Evolutionary conservation across 2,797 vertebrate genomes (phyloP), one percentile per base, ranked within the genome.

Genomic region (Microcaecilia unicolor): DNA sequence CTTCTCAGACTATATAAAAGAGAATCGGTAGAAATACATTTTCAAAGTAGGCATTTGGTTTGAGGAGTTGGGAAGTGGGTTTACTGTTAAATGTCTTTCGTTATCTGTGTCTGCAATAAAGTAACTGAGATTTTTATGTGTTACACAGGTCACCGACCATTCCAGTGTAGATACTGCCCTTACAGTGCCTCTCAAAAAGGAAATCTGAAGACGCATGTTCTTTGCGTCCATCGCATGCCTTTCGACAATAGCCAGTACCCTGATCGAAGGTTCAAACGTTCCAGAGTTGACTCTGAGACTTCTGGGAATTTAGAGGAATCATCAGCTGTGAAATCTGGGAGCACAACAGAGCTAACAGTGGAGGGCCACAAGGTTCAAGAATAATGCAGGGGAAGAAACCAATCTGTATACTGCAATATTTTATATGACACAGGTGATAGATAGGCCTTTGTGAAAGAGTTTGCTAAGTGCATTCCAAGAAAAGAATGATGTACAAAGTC

Each of bases 171-270:
- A 46, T 93, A 89, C 74, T 97, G 91, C 48, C 86, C 85, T 2
- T 96, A 93, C 79, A 88, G 89, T 50, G 91, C 91, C 75, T 93
- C 92, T 30, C 93, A 97, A 79, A 97, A 97, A 70, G 94, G 91
- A 42, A 97, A 98, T 60, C 76, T 97, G 75, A 97, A 97, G 84
- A 94, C 91, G 37, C 92, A 94, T 1, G 91, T 95, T 34, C 79
- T 94, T 43, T 94, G 90, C 7, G 90, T 97, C 46, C 92, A 97
- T 71, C 91, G 89, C 45, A 91, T 90, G 90, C 91, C 93, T 69
- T 97, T 95, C n/a, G 89, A 98, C 84, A 96, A 93, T 82, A 93
- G 86, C 72, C 89, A 86, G 73, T 94, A 93, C 38, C 91, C 92
- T 0, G 91, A 97, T 62, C 86, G 90, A 15, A 85, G 91, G 60